phyloP scores from a whole-genome alignment of 2,113 vertebrate species.

The Pteropus alecto region DNA sequence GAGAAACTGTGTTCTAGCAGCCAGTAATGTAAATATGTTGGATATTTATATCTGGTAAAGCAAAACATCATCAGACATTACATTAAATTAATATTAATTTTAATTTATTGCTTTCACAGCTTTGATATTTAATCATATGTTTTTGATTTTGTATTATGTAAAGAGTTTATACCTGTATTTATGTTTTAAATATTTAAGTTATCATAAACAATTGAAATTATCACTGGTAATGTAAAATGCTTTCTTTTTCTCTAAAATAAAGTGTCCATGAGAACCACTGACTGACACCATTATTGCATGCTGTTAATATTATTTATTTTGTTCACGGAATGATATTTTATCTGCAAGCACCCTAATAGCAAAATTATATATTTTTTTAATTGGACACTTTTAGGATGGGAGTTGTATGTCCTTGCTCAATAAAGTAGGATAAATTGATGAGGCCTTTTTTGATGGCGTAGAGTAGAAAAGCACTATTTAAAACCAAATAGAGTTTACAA shows the following conservation, averaged over 20 bases:
- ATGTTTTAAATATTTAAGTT: background rate
- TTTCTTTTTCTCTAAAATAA: constrained; percentile 16
- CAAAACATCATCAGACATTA: background rate
- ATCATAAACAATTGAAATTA: background rate
- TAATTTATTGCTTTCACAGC: background rate
- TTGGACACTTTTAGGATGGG: background rate
- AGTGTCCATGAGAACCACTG: background rate
- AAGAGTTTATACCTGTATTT: background rate
- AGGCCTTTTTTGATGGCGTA: background rate
- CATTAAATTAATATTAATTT: background rate
- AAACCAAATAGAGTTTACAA: background rate
- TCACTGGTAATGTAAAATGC: background rate
- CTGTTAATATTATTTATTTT: background rate
- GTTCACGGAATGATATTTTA: background rate
- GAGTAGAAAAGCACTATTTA: constrained; percentile 1
- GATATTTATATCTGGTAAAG: background rate
- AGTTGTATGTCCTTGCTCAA: background rate
- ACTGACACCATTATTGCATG: background rate
- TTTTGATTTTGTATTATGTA: background rate
- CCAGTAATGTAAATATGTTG: too few species aligned
- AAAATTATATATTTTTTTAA: background rate
- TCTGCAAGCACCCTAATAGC: background rate
- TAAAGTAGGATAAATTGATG: background rate
- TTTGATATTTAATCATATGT: background rate
- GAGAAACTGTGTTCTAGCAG: background rate